phyloP scores from a whole-genome alignment of 2,797 vertebrate species.

The Rhabdophis nuchalis region DNA sequence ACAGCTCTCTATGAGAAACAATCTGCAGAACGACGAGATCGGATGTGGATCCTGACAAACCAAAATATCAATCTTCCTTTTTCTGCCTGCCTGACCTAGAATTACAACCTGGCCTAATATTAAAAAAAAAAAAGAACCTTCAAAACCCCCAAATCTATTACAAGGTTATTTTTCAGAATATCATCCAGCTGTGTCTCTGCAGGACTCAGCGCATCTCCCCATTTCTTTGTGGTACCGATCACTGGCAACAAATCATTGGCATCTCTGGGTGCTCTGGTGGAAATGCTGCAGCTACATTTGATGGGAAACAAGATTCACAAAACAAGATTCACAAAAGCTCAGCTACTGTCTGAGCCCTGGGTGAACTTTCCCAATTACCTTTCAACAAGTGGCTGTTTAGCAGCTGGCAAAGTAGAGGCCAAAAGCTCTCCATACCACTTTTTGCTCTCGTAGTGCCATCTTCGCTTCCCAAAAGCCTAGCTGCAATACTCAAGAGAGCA shows the following conservation, averaged over 20 bases:
- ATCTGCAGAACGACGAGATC: background rate
- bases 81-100: background rate
- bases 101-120: background rate
- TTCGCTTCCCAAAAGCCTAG: background rate
- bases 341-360: background rate
- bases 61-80: background rate
- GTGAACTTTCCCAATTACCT: background rate
- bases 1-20: background rate
- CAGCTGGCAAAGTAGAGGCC: background rate
- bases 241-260: background rate
- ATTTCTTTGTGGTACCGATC: background rate
- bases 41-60: background rate
- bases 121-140: background rate
- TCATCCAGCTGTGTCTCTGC: background rate
- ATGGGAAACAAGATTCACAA: background rate
- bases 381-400: background rate
- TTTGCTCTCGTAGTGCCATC: constrained; percentile 13
- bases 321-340: too few relatives aligned
- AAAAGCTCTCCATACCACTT: background rate
- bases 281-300: background rate
- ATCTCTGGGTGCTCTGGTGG: background rate
- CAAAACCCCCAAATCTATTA: background rate
- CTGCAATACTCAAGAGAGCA: constrained; percentile 47
- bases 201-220: background rate
- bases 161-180: background rate